Conservation (phyloP, 2,888 invertebrate species). For the Chydorus sphaericus region DNA sequence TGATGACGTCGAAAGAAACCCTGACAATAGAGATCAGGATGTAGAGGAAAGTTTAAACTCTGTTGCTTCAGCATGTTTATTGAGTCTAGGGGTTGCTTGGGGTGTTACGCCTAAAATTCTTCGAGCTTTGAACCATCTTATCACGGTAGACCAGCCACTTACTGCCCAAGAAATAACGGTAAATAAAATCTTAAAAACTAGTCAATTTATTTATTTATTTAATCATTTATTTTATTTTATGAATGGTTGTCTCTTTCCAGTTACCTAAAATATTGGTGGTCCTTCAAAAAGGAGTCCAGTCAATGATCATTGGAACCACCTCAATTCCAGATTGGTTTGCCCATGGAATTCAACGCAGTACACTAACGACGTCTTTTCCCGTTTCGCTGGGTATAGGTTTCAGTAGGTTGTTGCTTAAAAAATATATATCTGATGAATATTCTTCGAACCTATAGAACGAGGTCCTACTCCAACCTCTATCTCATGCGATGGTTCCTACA, state of each 20-base stretch:
- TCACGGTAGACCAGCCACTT: slow-evolving; percentile 13
- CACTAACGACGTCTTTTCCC: slow-evolving; percentile 49
- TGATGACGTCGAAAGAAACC: slow-evolving; percentile 19
- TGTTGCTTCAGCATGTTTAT: slow-evolving; percentile 77
- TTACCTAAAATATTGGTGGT: slow-evolving; percentile 15
- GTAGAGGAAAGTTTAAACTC: slow-evolving; percentile 45
- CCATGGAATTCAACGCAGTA: slow-evolving; percentile 66
- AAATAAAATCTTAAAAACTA: background rate
- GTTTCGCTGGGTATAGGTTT: background rate
- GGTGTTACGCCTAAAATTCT: slow-evolving; percentile 85
- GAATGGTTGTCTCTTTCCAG: slow-evolving; percentile 17
- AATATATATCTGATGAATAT: slow-evolving; percentile 3
- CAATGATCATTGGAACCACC: slow-evolving; percentile 47
- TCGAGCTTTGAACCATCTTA: slow-evolving; percentile 38
- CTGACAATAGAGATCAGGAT: background rate
- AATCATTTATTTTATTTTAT: background rate
- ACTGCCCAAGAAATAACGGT: slow-evolving; percentile 13
- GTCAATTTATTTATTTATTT: background rate
- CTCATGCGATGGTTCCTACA: slow-evolving; percentile 76
- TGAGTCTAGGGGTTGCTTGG: slow-evolving; percentile 79
- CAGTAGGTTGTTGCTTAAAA: no score
- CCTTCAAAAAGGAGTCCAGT: slow-evolving; percentile 76
- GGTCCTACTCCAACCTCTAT: slow-evolving; percentile 42
- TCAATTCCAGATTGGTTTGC: slow-evolving; percentile 35
- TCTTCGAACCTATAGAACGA: slow-evolving; percentile 32